Evolutionary conservation across 1,140 invertebrate genomes (phyloP).

Genomic region (Hesperophylax magnus): DNA sequence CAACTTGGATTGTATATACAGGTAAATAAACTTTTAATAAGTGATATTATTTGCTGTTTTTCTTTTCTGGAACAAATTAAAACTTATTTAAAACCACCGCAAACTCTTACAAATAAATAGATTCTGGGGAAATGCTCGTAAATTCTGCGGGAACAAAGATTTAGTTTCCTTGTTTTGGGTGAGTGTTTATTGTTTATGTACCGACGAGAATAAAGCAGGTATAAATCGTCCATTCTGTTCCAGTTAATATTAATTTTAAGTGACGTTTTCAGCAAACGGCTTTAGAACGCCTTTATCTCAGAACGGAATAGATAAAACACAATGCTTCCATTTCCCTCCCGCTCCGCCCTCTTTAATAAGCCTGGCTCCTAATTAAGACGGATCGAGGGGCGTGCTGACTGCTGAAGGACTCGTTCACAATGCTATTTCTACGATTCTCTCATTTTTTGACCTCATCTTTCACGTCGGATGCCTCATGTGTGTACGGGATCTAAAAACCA

Average conservation of each 20-base stretch:
- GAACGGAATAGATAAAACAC: constrained; percentile 1
- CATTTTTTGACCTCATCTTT: constrained; percentile 23
- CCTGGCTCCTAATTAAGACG: constrained; percentile 17
- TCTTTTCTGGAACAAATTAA: not conserved
- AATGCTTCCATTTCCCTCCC: not conserved
- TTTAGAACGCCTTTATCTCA: too few relatives aligned
- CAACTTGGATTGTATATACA: not conserved
- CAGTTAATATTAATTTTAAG: too few relatives aligned
- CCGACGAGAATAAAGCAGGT: too few relatives aligned
- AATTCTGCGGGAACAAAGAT: too few relatives aligned
- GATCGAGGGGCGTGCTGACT: constrained; percentile 5
- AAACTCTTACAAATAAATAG: not conserved
- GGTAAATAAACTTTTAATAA: not conserved
- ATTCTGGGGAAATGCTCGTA: not conserved
- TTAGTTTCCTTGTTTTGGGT: too few relatives aligned
- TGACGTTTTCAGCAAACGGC: too few relatives aligned
- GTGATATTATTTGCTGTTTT: not conserved
- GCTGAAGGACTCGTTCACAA: not conserved
- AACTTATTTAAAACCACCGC: not conserved
- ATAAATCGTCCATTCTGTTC: too few relatives aligned
- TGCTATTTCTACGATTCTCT: not conserved
- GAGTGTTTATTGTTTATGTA: too few relatives aligned
- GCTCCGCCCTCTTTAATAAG: not conserved
- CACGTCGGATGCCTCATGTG: not conserved
- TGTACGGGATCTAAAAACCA: not conserved